Conservation (phyloP, 1,140 invertebrate species). For the Brachionus koreanus region DNA sequence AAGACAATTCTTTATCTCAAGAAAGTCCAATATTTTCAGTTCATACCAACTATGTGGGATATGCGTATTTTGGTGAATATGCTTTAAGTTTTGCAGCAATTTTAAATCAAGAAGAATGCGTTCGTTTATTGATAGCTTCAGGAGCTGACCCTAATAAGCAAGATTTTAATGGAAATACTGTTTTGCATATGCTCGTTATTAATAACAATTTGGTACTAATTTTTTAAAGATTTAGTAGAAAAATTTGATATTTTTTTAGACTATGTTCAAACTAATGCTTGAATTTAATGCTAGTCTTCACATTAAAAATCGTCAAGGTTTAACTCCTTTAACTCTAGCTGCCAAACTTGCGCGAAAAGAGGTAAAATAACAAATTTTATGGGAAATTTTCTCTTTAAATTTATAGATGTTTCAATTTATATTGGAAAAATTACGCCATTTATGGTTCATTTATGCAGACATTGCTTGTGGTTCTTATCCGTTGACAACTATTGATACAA, state of each 20-base stretch:
- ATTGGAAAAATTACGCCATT: conserved; percentile 84
- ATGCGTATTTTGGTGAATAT: conserved; percentile 96
- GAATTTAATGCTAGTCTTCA: conserved; percentile 80
- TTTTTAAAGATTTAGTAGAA: not conserved
- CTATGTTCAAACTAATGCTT: conserved; percentile 88
- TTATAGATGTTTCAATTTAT: conserved; percentile 86
- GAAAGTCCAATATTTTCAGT: conserved; percentile 81
- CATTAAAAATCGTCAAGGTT: conserved; percentile 76
- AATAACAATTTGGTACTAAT: conserved; percentile 72
- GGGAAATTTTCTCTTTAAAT: not conserved
- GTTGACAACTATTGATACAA: conserved; percentile 87
- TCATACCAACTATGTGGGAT: conserved; percentile 89
- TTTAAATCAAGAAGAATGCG: conserved; percentile 92
- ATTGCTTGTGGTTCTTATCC: conserved; percentile 95
- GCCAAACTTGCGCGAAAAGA: conserved; percentile 86
- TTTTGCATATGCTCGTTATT: conserved; percentile 92
- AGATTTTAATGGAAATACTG: conserved; percentile 95
- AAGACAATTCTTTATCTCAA: conserved; percentile 73
- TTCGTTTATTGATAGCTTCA: conserved; percentile 82
- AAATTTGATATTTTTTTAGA: conserved; percentile 59
- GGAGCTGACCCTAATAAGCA: conserved; percentile 87
- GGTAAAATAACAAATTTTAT: conserved; percentile 47
- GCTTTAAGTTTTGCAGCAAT: conserved; percentile 92
- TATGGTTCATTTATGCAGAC: conserved; percentile 81
- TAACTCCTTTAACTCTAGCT: conserved; percentile 87